Conservation (phyloP, 2,888 invertebrate species). For the Drosophila paramelanica region DNA sequence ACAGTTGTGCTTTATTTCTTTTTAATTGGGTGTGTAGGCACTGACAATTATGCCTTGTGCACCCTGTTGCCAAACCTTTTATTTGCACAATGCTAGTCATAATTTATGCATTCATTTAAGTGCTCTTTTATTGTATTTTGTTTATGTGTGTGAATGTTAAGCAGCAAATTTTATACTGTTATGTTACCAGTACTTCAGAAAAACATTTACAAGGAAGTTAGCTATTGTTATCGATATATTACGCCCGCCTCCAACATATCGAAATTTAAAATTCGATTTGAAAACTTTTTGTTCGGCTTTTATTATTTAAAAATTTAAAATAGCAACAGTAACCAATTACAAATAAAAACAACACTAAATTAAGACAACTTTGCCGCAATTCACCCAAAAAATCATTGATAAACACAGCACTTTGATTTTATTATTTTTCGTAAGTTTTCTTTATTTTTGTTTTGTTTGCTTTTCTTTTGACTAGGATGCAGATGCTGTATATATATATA, state of each 20-base stretch:
- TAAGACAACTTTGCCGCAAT: no score
- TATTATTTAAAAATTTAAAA: background rate
- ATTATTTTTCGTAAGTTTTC: constrained; percentile 51
- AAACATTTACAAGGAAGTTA: background rate
- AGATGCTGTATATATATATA: constrained; percentile 54
- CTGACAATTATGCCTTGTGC: constrained; percentile 6
- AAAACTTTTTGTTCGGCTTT: background rate
- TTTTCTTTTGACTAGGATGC: constrained; percentile 67
- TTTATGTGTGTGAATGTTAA: background rate
- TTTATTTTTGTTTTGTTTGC: constrained; percentile 61
- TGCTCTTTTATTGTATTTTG: background rate
- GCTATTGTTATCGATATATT: background rate
- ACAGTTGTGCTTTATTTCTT: constrained; percentile 7
- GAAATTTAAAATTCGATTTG: constrained; percentile 1
- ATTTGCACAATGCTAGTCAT: background rate
- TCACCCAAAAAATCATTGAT: background rate
- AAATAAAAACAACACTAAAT: no score
- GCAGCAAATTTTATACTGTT: background rate
- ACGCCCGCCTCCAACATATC: background rate
- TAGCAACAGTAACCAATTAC: background rate
- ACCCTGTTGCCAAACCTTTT: background rate
- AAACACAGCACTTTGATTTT: constrained; percentile 12
- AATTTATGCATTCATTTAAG: no score
- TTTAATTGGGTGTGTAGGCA: constrained; percentile 15
- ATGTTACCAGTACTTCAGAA: background rate